These are phyloP conservation scores for Mimumesa dahlbomi DNA, from an alignment of 2,888 invertebrate genomes.

Conservation along the genomic window DNA sequence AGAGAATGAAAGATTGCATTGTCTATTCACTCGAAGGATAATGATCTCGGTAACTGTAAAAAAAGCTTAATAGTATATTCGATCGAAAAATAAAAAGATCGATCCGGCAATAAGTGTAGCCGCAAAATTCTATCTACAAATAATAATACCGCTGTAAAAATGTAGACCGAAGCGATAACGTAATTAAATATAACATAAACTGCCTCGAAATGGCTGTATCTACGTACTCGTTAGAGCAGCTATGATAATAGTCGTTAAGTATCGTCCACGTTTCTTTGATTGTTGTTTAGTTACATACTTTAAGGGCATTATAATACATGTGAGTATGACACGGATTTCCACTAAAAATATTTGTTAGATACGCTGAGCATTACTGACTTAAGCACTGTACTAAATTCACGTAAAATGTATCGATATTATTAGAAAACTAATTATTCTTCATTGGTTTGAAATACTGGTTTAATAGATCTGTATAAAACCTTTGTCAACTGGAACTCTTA, in stretches of 20 bases:
- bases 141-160: slow-evolving; percentile 73
- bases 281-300: slow-evolving; percentile 72
- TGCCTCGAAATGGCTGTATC: slow-evolving; percentile 73
- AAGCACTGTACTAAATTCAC: slow-evolving; percentile 71
- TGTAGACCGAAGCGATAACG: slow-evolving; percentile 55
- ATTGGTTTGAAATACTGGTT: slow-evolving; percentile 80
- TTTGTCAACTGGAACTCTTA: slow-evolving; percentile 78
- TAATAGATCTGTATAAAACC: slow-evolving; percentile 79
- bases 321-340: slow-evolving; percentile 78
- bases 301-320: slow-evolving; percentile 75
- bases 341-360: slow-evolving; percentile 77
- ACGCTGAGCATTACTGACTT: slow-evolving; percentile 77
- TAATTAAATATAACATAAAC: slow-evolving; percentile 74
- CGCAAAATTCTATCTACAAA: slow-evolving; percentile 70
- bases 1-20: slow-evolving; percentile 53
- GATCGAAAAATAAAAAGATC: slow-evolving; percentile 27
- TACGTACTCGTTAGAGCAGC: slow-evolving; percentile 72
- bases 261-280: slow-evolving; percentile 75
- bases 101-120: slow-evolving; percentile 28
- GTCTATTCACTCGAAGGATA: slow-evolving; percentile 44
- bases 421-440: slow-evolving; percentile 79
- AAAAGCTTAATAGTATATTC: slow-evolving; percentile 52
- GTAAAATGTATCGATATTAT: slow-evolving; percentile 74
- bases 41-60: slow-evolving; percentile 66
- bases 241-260: slow-evolving; percentile 73